Evolutionary conservation across 92 coral and sea anemone genomes (phyloP).

Genomic region (Zoanthus sansibaricus): DNA sequence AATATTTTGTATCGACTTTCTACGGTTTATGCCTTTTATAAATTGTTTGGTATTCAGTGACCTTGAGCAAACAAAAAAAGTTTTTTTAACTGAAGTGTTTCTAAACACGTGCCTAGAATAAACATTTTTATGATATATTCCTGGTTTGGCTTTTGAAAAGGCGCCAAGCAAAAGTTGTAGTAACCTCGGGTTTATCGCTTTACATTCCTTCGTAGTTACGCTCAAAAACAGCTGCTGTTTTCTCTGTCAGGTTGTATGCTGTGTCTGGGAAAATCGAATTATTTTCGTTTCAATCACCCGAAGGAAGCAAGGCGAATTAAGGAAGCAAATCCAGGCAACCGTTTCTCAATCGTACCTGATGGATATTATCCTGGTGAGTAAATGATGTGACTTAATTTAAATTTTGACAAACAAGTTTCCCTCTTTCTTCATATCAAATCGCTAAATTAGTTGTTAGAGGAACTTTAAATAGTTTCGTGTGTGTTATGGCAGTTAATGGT

Average conservation of each 20-base stretch:
- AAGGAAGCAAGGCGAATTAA: conserved; percentile 96
- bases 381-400: neutral
- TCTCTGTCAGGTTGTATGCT: conserved; percentile 90
- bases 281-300: conserved; percentile 98
- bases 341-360: conserved; percentile 97
- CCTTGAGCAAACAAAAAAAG: no score
- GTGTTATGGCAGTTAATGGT: no score
- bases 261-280: conserved; percentile 97
- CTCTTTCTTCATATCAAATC: neutral
- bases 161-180: neutral
- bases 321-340: conserved; percentile 96
- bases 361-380: conserved; percentile 93
- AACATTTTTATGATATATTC: conserved; percentile 17
- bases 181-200: neutral
- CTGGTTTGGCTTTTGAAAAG: conserved; percentile 8
- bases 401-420: neutral
- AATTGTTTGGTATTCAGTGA: no score
- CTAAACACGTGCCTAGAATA: conserved; percentile 2
- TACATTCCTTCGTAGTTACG: conserved; percentile 28
- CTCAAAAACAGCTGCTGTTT: neutral
- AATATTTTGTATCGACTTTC: no score
- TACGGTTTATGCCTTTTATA: no score
- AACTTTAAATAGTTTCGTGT: no score
- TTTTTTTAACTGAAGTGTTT: neutral
- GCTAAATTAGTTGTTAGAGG: no score